Conservation (phyloP, 2,888 invertebrate genomes). For the Nematopogon swammerdamellus region DNA sequence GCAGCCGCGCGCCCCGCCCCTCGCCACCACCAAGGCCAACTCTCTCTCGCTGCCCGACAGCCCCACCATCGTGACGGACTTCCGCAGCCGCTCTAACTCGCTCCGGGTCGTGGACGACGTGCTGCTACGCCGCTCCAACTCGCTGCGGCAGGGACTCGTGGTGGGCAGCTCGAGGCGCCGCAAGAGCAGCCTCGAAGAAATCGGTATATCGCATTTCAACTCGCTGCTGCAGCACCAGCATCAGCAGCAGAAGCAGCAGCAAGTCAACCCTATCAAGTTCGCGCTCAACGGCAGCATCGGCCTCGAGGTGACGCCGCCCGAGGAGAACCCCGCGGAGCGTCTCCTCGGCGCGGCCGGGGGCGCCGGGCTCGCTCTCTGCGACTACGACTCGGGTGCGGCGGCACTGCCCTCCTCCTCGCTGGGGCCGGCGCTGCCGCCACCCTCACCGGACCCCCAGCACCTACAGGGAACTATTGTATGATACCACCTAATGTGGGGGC, state of each 20-base stretch:
- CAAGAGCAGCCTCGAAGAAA: constrained; percentile 83
- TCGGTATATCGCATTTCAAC: constrained; percentile 78
- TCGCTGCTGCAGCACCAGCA: constrained; percentile 58
- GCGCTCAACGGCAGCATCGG: constrained; percentile 85
- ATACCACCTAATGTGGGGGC: constrained; percentile 93
- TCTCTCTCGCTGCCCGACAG: constrained; percentile 87
- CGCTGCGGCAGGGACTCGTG: constrained; percentile 76
- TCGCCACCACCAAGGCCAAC: constrained; percentile 82
- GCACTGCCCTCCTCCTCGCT: constrained; percentile 35
- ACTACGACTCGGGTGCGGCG: constrained; percentile 48
- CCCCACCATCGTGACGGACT: constrained; percentile 76
- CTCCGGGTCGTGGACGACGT: constrained; percentile 85
- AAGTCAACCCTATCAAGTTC: constrained; percentile 76
- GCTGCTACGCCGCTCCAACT: constrained; percentile 77
- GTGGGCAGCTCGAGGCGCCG: constrained; percentile 62
- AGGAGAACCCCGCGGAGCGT: constrained; percentile 56
- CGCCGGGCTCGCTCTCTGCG: constrained; percentile 28
- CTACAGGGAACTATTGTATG: constrained; percentile 91
- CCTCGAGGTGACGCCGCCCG: constrained; percentile 73
- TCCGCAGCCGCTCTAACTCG: constrained; percentile 81
- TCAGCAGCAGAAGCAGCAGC: constrained; percentile 57
- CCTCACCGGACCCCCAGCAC: constrained; percentile 65
- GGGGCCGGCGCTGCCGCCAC: constrained; percentile 25
- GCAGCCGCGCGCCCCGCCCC: constrained; percentile 68
- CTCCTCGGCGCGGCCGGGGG: constrained; percentile 26